Evolutionary conservation across 2,888 invertebrate species (phyloP).

Genomic region (Athripsodes cinereus): DNA sequence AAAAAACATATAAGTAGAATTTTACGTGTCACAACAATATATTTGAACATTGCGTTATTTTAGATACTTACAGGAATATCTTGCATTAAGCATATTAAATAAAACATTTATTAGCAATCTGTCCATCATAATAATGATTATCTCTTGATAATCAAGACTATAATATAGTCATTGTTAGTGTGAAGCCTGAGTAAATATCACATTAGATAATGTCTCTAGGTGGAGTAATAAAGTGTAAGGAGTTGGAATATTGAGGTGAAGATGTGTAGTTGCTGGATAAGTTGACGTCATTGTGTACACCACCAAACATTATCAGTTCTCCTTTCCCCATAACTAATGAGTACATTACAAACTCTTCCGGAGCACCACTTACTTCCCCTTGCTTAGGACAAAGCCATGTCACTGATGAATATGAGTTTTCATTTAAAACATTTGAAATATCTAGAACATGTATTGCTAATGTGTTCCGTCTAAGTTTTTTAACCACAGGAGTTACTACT

Average conservation of each 20-base stretch:
- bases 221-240: slow-evolving; percentile 68
- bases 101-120: too few relatives aligned
- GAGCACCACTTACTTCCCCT: slow-evolving; percentile 61
- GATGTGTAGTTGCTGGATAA: slow-evolving; percentile 47
- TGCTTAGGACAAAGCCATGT: slow-evolving; percentile 66
- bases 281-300: slow-evolving; percentile 74
- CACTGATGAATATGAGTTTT: slow-evolving; percentile 57
- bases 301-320: slow-evolving; percentile 94
- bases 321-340: slow-evolving; percentile 84
- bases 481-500: slow-evolving; percentile 42
- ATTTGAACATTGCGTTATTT: too few relatives aligned
- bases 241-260: slow-evolving; percentile 69
- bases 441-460: slow-evolving; percentile 83
- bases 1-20: too few relatives aligned
- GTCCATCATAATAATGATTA: too few relatives aligned
- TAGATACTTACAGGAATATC: too few relatives aligned
- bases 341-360: slow-evolving; percentile 87
- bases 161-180: too few relatives aligned
- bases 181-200: too few relatives aligned
- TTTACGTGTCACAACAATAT: too few relatives aligned
- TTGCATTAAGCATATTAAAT: too few relatives aligned
- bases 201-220: slow-evolving; percentile 63
- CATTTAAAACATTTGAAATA: slow-evolving; percentile 63
- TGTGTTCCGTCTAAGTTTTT: slow-evolving; percentile 59
- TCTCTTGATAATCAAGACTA: too few relatives aligned